A percentile compares a stretch with the other conserved stretches of the same genome.
These are phyloP conservation scores for Sterrhoptilus dennistouni DNA, from an alignment of 2,113 vertebrate species.

Conservation along the genomic window DNA sequence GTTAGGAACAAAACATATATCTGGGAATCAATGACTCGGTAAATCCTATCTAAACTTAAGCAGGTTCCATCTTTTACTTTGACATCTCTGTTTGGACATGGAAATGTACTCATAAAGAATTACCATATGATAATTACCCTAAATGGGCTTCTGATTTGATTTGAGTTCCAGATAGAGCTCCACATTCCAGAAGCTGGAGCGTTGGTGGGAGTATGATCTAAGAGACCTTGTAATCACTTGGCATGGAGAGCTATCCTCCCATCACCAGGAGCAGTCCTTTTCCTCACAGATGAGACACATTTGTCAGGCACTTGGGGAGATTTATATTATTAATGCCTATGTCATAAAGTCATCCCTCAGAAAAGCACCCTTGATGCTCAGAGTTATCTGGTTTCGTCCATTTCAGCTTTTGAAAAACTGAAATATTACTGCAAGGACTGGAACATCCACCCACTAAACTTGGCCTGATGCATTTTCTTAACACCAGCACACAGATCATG, in stretches of 20 bases:
- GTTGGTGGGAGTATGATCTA: neutral
- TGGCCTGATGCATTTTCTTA: neutral
- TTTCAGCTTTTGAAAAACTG: neutral
- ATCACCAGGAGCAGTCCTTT: neutral
- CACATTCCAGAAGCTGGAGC: neutral
- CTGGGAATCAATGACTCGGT: neutral
- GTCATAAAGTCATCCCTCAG: neutral
- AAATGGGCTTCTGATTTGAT: constrained; percentile 42
- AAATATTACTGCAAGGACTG: neutral
- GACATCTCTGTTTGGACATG: neutral
- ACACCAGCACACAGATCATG: neutral
- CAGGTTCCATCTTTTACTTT: neutral
- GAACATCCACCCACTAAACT: neutral
- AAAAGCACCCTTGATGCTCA: neutral
- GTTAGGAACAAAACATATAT: neutral
- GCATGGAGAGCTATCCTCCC: neutral
- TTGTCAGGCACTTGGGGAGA: neutral
- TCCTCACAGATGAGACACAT: neutral
- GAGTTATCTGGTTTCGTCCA: neutral
- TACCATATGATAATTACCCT: constrained; percentile 8
- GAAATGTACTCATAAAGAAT: neutral
- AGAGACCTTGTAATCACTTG: constrained; percentile 48
- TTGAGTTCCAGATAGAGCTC: constrained; percentile 1
- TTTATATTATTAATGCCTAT: neutral
- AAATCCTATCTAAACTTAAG: neutral